These are phyloP conservation scores for Rhyacophila evoluta DNA, from an alignment of 2,888 invertebrate genomes.

Conservation along the genomic window DNA sequence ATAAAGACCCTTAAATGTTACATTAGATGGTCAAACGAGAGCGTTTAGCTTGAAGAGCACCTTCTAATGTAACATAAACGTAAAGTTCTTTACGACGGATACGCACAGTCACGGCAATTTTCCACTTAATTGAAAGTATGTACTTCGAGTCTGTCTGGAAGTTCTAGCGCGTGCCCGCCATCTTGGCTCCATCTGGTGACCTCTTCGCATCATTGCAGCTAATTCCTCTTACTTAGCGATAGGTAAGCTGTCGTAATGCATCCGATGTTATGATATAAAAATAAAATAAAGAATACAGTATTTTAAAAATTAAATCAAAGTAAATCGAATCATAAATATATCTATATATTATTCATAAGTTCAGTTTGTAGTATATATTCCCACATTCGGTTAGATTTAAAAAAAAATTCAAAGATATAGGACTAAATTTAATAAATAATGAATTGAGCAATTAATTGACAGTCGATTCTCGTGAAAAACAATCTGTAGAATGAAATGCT, in stretches of 20 bases:
- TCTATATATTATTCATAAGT: too few relatives aligned
- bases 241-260: background rate
- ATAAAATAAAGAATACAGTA: background rate
- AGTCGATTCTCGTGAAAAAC: too few relatives aligned
- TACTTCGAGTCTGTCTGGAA: slow-evolving; percentile 21
- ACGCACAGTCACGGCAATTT: slow-evolving; percentile 50
- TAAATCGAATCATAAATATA: too few relatives aligned
- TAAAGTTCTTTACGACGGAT: slow-evolving; percentile 31
- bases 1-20: background rate
- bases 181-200: background rate
- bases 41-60: background rate
- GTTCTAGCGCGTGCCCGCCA: slow-evolving; percentile 40
- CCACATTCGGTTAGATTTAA: too few relatives aligned
- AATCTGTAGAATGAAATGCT: too few relatives aligned
- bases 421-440: too few relatives aligned
- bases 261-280: too few relatives aligned
- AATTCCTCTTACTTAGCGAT: background rate
- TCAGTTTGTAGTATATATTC: too few relatives aligned
- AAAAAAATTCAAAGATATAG: too few relatives aligned
- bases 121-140: slow-evolving; percentile 45
- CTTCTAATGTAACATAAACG: slow-evolving; percentile 21
- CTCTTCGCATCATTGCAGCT: background rate
- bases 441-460: too few relatives aligned
- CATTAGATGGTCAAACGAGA: background rate
- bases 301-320: too few relatives aligned